These are phyloP conservation scores for Heliothis peltigera DNA, from an alignment of 2,888 invertebrate species.

Conservation along the genomic window DNA sequence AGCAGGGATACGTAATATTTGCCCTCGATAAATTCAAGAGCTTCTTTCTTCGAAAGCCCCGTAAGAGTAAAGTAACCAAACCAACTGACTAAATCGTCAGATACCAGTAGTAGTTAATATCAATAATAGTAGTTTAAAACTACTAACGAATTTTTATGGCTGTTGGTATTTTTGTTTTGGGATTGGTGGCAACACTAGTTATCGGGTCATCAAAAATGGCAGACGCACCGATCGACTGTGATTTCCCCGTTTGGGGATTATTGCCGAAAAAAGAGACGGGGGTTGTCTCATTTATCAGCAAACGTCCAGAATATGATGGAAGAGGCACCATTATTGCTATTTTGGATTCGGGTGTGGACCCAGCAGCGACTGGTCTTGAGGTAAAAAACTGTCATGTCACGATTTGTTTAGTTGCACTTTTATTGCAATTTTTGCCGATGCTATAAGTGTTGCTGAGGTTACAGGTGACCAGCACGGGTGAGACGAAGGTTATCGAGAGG, in stretches of 20 bases:
- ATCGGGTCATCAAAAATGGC: slow-evolving; percentile 88
- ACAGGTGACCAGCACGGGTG: slow-evolving; percentile 96
- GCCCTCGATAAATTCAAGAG: too few relatives aligned
- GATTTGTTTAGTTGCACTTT: slow-evolving; percentile 78
- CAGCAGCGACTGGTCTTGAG: slow-evolving; percentile 97
- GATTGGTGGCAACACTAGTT: slow-evolving; percentile 69
- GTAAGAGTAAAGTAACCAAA: too few relatives aligned
- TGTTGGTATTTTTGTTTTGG: slow-evolving; percentile 25
- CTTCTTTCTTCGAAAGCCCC: too few relatives aligned
- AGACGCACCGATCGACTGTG: slow-evolving; percentile 89
- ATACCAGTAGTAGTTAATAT: too few relatives aligned
- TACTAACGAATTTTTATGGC: background rate
- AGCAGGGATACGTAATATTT: too few relatives aligned
- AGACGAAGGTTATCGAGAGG: slow-evolving; percentile 97
- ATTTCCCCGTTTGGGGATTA: slow-evolving; percentile 95
- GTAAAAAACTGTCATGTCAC: slow-evolving; percentile 91
- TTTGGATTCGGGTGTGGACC: slow-evolving; percentile 99
- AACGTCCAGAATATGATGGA: slow-evolving; percentile 97
- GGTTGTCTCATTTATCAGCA: slow-evolving; percentile 95
- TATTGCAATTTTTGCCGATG: slow-evolving; percentile 59
- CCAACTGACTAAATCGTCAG: too few relatives aligned
- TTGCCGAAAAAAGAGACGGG: slow-evolving; percentile 98
- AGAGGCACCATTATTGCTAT: slow-evolving; percentile 97
- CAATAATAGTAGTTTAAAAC: background rate
- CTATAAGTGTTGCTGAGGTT: slow-evolving; percentile 60